These are phyloP conservation scores for Gila orcuttii DNA, from an alignment of 2,113 vertebrate genomes.

Conservation along the genomic window DNA sequence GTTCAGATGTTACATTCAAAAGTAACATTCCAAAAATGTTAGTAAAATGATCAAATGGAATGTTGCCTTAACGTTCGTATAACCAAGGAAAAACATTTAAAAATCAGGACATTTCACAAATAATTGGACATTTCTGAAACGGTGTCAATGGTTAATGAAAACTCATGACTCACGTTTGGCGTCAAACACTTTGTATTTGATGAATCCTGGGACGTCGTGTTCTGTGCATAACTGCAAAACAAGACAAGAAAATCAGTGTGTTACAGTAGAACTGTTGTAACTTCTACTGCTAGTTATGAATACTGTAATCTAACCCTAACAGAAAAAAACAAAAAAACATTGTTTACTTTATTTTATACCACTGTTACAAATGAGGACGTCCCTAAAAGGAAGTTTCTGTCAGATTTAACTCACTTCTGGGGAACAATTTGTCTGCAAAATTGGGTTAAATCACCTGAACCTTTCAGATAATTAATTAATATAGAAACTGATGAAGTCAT, in stretches of 20 bases:
- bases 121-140: too few relatives aligned
- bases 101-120: too few relatives aligned
- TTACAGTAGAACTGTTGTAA: background rate
- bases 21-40: too few relatives aligned
- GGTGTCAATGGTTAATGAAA: too few relatives aligned
- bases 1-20: too few relatives aligned
- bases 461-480: background rate
- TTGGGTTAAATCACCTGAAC: background rate
- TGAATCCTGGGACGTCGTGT: constrained; percentile 89
- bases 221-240: constrained; percentile 88
- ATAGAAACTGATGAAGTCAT: too few relatives aligned
- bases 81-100: too few relatives aligned
- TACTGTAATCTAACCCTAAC: background rate
- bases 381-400: background rate
- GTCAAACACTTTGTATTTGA: constrained; percentile 97
- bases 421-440: background rate
- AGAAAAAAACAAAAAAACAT: too few relatives aligned
- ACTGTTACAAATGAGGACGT: background rate
- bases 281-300: background rate
- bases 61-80: too few relatives aligned
- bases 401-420: background rate
- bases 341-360: too few relatives aligned
- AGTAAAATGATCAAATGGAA: too few relatives aligned
- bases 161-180: constrained; percentile 88
- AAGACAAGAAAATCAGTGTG: constrained; percentile 50